These are phyloP conservation scores for Marmota monax DNA, from an alignment of 2,113 vertebrate genomes.

Conservation along the genomic window DNA sequence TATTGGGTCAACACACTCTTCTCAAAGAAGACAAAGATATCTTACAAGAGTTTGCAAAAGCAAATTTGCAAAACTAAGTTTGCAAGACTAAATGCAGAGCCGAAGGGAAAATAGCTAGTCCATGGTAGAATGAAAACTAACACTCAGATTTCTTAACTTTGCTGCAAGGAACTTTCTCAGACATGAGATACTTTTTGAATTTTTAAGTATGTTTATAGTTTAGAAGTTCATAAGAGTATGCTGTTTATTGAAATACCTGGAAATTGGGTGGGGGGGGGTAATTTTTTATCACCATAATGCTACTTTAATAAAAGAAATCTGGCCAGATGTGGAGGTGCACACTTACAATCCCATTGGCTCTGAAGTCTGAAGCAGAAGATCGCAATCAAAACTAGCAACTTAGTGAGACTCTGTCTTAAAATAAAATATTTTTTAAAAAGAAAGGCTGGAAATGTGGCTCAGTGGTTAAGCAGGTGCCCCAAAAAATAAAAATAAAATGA, in stretches of 20 bases:
- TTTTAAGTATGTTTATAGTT: not conserved
- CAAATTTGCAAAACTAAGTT: not conserved
- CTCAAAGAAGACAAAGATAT: not conserved
- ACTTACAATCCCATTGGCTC: too few species aligned
- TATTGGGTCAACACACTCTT: not conserved
- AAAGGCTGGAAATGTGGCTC: too few species aligned
- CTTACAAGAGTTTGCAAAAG: not conserved
- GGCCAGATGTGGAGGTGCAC: too few species aligned
- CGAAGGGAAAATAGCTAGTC: not conserved
- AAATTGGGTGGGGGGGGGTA: not conserved
- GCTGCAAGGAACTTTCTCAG: not conserved
- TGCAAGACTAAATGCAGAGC: not conserved
- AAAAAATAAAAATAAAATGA: too few species aligned
- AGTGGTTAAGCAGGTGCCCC: too few species aligned
- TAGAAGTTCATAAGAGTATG: not conserved
- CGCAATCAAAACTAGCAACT: too few species aligned
- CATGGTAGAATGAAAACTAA: not conserved
- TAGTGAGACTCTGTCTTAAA: too few species aligned
- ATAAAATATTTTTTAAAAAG: too few species aligned
- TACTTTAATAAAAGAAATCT: slow-evolving; percentile 13
- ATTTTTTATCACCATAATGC: not conserved
- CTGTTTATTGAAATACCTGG: not conserved
- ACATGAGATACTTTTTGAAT: not conserved
- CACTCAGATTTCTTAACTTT: not conserved
- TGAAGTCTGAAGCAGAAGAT: too few species aligned